Conservation (phyloP, 1,140 invertebrate species). For the Drosophila nigrodunni region DNA sequence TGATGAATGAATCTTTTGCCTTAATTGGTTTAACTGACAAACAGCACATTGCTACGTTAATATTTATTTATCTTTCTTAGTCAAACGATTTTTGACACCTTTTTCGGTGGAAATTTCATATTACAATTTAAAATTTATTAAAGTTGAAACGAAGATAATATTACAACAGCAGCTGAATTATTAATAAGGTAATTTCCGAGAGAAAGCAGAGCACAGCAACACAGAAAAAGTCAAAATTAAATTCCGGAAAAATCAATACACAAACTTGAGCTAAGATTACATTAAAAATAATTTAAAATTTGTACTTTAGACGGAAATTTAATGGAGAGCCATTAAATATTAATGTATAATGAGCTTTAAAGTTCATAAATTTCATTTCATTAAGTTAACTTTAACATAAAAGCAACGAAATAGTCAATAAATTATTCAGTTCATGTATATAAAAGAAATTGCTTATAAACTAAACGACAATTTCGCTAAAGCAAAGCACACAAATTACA, state of each 20-base stretch:
- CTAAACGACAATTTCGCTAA: constrained; percentile 2
- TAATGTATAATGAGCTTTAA: constrained; percentile 8
- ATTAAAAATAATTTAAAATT: neutral
- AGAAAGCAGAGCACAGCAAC: neutral
- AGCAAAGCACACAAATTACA: constrained; percentile 10
- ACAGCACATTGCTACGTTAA: too few relatives aligned
- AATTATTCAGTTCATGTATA: constrained; percentile 13
- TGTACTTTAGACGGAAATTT: neutral
- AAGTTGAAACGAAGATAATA: constrained; percentile 9
- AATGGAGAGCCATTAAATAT: neutral
- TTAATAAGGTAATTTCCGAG: constrained; percentile 26
- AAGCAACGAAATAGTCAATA: constrained; percentile 9
- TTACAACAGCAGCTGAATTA: constrained; percentile 21
- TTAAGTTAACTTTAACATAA: too few relatives aligned
- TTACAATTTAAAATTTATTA: constrained; percentile 23
- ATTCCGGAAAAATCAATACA: constrained; percentile 16
- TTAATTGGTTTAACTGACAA: constrained; percentile 7
- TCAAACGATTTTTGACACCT: neutral
- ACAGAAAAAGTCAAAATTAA: constrained; percentile 6
- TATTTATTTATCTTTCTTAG: neutral
- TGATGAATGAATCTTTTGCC: constrained; percentile 10
- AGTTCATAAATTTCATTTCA: neutral
- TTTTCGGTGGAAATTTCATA: neutral
- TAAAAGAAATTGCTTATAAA: constrained; percentile 14
- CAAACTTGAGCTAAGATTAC: neutral